phyloP scores from a whole-genome alignment of 2,113 vertebrate genomes.

The Myocastor coypus region DNA sequence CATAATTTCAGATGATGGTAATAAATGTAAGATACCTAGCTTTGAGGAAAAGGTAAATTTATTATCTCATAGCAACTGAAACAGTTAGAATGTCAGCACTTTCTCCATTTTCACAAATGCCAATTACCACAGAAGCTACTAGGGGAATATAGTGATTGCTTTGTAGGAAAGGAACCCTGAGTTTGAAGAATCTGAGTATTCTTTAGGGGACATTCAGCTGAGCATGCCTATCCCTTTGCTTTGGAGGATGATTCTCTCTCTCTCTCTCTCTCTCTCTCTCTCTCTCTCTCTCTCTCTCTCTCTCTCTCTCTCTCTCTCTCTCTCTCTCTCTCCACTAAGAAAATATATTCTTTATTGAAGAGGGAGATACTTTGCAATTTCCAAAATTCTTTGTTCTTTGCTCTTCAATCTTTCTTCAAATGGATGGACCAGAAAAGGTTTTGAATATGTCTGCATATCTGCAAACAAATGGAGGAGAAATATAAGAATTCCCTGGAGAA shows the following conservation, averaged over 20 bases:
- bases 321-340: background rate
- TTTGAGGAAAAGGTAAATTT: background rate
- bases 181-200: background rate
- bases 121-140: background rate
- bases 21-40: background rate
- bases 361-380: background rate
- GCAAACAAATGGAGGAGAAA: background rate
- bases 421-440: background rate
- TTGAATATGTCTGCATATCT: background rate
- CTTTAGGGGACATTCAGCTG: background rate
- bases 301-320: too few relatives aligned
- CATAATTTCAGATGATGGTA: background rate
- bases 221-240: background rate
- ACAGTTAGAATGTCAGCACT: background rate
- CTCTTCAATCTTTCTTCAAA: background rate
- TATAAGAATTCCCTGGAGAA: background rate
- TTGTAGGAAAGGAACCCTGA: background rate
- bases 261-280: too few relatives aligned
- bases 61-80: background rate
- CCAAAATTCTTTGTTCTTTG: background rate
- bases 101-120: background rate
- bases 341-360: background rate
- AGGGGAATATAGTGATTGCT: background rate
- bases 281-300: too few relatives aligned
- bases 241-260: background rate